Base-by-base conservation (phyloP, 2,113 vertebrate species). In the Andinoacara biseriatus region DNA sequence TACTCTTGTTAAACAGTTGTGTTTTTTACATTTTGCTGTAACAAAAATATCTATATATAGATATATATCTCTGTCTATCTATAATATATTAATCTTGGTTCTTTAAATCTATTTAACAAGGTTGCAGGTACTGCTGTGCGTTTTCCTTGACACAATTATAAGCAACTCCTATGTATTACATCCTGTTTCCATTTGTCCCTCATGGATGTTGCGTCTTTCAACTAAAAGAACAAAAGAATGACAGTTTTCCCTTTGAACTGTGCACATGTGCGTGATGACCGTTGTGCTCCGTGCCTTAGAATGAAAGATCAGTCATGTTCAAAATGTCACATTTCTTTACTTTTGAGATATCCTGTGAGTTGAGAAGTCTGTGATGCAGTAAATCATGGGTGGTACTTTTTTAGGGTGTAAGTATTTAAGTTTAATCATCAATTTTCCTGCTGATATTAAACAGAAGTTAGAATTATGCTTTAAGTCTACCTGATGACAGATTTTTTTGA, bases 201-300 rank as follows among this genome's bases (percentile, higher is more conserved):
- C 29, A 22, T 29, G 33, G 40, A 33, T 29, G 49, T 18, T 26
- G 0, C 75, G 40, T 2, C 10, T 57, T 76, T n/a, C 52, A 63
- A 33, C 35, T 58, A 77, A 69, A 80, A 76, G 5, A 15, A 82
- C 18, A 43, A 20, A 61, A 74, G 31, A 57, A 24, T 75, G 67
- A 72, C 65, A 72, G 67, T 72, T 72, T 72, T 72, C 67, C 26
- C 67, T 72, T 54, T 54, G 67, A 72, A 54, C 67, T 5, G 26
- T 4, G 0, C 67, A 76, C 49, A 63, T 18, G 10, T 13, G 38
- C 6, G 20, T 58, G 22, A 76, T 58, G 52, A 54, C 5, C 1
- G 18, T 69, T 35, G 29, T 49, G 58, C 15, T 72, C 24, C 5
- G 26, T 72, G 67, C 46, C 43, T 67, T 22, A 8, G 17, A 77